These are phyloP conservation scores for Thysanoteuthis rhombus DNA, from an alignment of 2,888 invertebrate genomes.

Conservation along the genomic window DNA sequence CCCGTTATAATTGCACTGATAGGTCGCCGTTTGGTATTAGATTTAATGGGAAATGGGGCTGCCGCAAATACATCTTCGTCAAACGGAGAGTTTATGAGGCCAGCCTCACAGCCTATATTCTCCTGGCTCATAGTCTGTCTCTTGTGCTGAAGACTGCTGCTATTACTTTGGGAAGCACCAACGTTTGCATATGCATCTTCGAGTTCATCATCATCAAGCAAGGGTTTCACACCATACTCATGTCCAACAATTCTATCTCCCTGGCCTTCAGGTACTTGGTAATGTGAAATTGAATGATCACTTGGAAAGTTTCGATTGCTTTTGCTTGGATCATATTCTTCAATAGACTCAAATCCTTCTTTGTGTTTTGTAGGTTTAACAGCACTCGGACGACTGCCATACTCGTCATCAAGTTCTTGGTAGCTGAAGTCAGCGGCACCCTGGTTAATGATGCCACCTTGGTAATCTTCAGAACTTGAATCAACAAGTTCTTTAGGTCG, in stretches of 20 bases:
- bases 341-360: constrained; percentile 36
- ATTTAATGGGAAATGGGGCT: constrained; percentile 62
- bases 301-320: background rate
- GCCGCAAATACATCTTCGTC: constrained; percentile 60
- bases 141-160: background rate
- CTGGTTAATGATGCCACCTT: constrained; percentile 62
- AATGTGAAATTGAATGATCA: constrained; percentile 1
- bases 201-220: constrained; percentile 82
- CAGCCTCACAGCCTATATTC: constrained; percentile 35
- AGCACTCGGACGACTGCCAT: constrained; percentile 55
- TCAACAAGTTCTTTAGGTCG: constrained; percentile 40
- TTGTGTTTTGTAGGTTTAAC: constrained; percentile 39
- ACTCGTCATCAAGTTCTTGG: constrained; percentile 65
- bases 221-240: constrained; percentile 80
- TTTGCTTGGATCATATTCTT: constrained; percentile 22
- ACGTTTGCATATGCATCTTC: constrained; percentile 57
- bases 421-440: constrained; percentile 56
- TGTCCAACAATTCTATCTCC: constrained; percentile 75
- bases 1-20: constrained; percentile 36
- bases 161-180: constrained; percentile 24
- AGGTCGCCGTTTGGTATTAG: constrained; percentile 46
- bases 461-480: constrained; percentile 67
- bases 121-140: constrained; percentile 34
- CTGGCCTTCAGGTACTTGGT: constrained; percentile 31
- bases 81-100: constrained; percentile 36